Conservation (phyloP, 2,888 invertebrate species). For the Hyposoter dolosus region DNA sequence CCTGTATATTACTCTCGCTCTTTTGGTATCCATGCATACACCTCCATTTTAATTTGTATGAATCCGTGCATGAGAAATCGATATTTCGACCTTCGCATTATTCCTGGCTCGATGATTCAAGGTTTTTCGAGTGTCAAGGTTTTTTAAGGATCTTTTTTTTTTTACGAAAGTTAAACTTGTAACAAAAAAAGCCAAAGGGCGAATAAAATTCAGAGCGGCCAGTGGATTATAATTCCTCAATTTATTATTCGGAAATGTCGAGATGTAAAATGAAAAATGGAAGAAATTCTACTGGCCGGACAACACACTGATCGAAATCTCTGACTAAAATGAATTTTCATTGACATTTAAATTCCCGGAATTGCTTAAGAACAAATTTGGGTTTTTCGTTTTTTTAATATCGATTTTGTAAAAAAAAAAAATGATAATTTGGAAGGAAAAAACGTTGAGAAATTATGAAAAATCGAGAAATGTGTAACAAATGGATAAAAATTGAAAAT, state of each 20-base stretch:
- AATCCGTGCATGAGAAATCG: constrained; percentile 17
- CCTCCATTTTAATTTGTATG: not conserved
- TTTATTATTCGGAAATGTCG: not conserved
- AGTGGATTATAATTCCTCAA: not conserved
- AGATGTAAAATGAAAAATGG: not conserved
- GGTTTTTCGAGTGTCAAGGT: not conserved
- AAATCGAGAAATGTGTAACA: too few relatives aligned
- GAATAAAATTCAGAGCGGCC: not conserved
- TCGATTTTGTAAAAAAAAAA: too few relatives aligned
- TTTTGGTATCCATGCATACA: not conserved
- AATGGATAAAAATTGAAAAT: too few relatives aligned
- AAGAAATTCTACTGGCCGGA: too few relatives aligned
- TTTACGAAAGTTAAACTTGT: too few relatives aligned
- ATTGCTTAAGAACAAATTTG: too few relatives aligned
- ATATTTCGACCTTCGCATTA: constrained; percentile 6
- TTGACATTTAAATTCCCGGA: too few relatives aligned
- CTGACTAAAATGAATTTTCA: too few relatives aligned
- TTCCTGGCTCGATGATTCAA: not conserved
- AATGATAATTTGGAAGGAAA: too few relatives aligned
- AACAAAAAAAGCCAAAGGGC: not conserved
- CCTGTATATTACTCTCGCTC: constrained; percentile 15
- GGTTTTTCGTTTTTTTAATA: too few relatives aligned
- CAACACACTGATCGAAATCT: too few relatives aligned
- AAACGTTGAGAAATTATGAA: too few relatives aligned
- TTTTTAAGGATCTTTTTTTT: not conserved